Evolutionary conservation across 2,113 vertebrate species (phyloP).

Genomic region (Saccopteryx leptura): DNA sequence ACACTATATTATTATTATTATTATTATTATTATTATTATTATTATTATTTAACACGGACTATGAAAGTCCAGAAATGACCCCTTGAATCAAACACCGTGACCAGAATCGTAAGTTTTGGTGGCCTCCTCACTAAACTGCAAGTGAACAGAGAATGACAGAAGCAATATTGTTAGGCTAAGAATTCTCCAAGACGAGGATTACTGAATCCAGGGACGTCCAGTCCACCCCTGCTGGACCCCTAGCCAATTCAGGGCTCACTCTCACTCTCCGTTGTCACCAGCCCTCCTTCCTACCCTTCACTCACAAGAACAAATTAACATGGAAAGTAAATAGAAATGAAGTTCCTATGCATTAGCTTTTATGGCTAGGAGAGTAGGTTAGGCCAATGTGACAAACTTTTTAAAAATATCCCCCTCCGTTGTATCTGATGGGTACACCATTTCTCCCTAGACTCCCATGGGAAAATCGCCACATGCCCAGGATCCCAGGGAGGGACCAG

Average conservation of each 20-base stretch:
- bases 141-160: neutral
- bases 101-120: neutral
- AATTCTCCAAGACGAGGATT: neutral
- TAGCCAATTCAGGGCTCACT: neutral
- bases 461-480: neutral
- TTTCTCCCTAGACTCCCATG: neutral
- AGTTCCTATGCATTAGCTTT: neutral
- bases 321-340: neutral
- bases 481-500: neutral
- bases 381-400: neutral
- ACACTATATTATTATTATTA: no score
- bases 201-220: neutral
- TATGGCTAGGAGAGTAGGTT: neutral
- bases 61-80: constrained; percentile 10
- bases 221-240: neutral
- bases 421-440: neutral
- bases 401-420: neutral
- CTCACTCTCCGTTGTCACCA: neutral
- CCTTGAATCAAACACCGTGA: neutral
- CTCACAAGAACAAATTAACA: neutral
- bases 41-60: no score
- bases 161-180: neutral
- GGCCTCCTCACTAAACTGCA: neutral
- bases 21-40: no score
- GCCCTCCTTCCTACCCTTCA: neutral